Evolutionary conservation across 2,888 invertebrate genomes (phyloP), one percentile per base, ranked within the genome.

Genomic region (Clivina fossor): DNA sequence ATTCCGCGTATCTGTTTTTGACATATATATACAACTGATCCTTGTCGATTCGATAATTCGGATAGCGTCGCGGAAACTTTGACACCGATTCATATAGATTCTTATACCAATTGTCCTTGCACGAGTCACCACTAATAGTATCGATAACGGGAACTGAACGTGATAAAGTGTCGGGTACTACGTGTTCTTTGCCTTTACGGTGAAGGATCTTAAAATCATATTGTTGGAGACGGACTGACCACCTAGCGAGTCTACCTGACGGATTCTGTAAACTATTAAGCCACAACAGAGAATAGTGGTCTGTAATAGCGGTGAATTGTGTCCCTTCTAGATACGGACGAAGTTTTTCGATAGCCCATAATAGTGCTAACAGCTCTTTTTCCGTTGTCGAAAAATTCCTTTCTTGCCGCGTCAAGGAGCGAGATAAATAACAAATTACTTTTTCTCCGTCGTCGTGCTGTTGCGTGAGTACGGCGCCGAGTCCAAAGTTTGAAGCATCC

Each of bases 81-180:
- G 7, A 55, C 54, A 3, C 59, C 47, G 56, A 54, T 57, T 2
- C 58, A 30, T 28, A 53, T 50, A 58, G 49, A 55, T 3, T 44
- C 22, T 15, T 28, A 19, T 11, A 50, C 48, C 20, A 57, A 41
- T 32, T 49, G 41, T 15, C n/a, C 56, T 9, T 28, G 32, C 15
- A 37, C 15, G 4, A 37, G 30, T 2, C 22, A 15, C 5, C 46
- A 4, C 18, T 20, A 40, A 15, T 20, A 19, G 1, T 28, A 35
- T n/a, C 44, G 1, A 30, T 37, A 41, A 11, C 43, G 49, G 7
- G 57, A 28, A 22, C 24, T 3, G 56, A 41, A n/a, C 65, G 43
- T 1, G 63, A 64, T 0, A 64, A 11, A 2, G 58, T 59, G 32
- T 66, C 64, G 0, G 63, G 62, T 4, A 65, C 62, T 11, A 60